A percentile compares a stretch with the other conserved stretches of the same genome.
These are phyloP conservation scores for Lasioglossum zephyrum DNA, from an alignment of 2,888 invertebrate genomes.

Conservation along the genomic window DNA sequence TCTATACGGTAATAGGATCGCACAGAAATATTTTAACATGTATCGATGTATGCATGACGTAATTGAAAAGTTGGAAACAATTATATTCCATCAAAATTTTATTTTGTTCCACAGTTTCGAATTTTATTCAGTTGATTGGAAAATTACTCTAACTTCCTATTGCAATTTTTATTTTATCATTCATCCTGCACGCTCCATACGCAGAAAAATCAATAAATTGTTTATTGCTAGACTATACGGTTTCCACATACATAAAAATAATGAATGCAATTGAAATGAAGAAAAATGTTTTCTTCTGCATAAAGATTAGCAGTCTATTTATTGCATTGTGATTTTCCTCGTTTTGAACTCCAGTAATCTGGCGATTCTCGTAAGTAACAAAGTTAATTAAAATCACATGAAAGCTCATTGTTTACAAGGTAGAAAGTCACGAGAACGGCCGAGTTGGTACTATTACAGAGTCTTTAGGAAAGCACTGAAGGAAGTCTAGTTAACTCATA, in stretches of 20 bases:
- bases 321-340: neutral
- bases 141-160: neutral
- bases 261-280: too few relatives aligned
- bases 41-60: neutral
- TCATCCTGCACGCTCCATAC: neutral
- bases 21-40: neutral
- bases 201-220: neutral
- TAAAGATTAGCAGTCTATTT: neutral
- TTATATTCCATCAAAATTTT: neutral
- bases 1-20: neutral
- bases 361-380: neutral
- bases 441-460: constrained; percentile 5
- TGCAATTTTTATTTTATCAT: neutral
- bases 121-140: neutral
- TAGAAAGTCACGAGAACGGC: neutral
- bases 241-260: too few relatives aligned
- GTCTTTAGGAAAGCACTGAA: constrained; percentile 2
- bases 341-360: neutral
- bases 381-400: neutral
- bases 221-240: neutral
- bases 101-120: neutral
- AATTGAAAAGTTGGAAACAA: neutral
- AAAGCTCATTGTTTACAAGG: neutral
- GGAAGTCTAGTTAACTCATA: constrained; percentile 23
- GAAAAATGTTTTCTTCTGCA: too few relatives aligned